Conservation (phyloP, 2,797 vertebrate genomes). For the Phrynocephalus guinanensis region DNA sequence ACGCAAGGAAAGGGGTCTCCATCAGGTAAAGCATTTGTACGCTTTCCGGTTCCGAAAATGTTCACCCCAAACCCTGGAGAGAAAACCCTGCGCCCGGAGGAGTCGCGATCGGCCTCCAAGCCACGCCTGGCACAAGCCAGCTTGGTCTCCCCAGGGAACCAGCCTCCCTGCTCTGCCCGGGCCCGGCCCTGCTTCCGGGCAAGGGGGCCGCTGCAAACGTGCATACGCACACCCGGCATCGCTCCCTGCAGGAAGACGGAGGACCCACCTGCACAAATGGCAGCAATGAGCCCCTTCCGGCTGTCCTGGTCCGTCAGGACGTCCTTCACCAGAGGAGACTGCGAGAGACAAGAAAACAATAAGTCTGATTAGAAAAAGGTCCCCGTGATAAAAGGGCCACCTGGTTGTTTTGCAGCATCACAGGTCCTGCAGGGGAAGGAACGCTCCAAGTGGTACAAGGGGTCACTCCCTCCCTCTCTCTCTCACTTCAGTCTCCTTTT, state of each 20-base stretch:
- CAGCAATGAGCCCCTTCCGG: constrained; percentile 94
- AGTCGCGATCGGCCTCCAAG: too few relatives aligned
- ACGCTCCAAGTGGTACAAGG: too few relatives aligned
- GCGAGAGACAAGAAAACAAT: constrained; percentile 7
- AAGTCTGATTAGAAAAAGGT: not conserved
- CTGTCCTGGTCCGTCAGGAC: constrained; percentile 92
- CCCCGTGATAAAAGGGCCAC: too few relatives aligned
- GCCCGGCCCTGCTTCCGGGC: too few relatives aligned
- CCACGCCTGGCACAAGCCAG: not conserved
- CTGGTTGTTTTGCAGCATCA: too few relatives aligned
- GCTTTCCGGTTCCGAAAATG: not conserved
- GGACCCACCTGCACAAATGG: constrained; percentile 95
- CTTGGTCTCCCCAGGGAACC: not conserved
- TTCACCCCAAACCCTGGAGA: too few relatives aligned
- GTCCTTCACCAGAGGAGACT: constrained; percentile 92
- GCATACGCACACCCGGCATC: not conserved
- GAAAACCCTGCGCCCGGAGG: not conserved
- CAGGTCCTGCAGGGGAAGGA: too few relatives aligned
- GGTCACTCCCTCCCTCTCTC: too few relatives aligned
- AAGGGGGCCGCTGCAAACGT: too few relatives aligned
- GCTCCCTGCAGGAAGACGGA: accelerated
- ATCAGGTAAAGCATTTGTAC: not conserved
- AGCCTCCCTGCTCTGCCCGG: not conserved
- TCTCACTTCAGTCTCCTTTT: too few relatives aligned
- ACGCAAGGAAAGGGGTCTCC: not conserved